Base-by-base conservation (phyloP, 2,113 vertebrate genomes). In the Notothenia coriiceps region DNA sequence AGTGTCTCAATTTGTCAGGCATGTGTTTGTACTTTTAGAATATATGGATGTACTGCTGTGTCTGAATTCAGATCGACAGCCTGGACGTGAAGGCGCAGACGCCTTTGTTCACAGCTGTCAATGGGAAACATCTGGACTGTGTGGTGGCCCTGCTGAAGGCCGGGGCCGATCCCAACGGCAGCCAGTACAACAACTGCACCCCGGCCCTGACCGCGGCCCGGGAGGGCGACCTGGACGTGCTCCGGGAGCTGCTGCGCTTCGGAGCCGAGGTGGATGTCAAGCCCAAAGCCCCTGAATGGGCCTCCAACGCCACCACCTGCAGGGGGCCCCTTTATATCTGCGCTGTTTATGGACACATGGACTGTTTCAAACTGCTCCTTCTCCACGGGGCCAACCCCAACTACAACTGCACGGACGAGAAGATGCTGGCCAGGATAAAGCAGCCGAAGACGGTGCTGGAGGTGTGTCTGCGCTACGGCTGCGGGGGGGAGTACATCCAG, bases 41-140 rank as follows among this genome's bases (percentile, higher is more conserved):
- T 47, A 15, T 40, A 18, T 29, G 22, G 20, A 2, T 46, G 44
- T 40, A 5, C 17, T 77, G 29, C 43, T 81, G 8, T 74, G 65
- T 60, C 46, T 81, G 14, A 43, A 6, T 80, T 25, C 85, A 93
- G 93, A 52, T 98, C 3, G 98, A 99, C 91, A 93, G 95, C 79
- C 92, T 98, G 80, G 97, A 99, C 0, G 95, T 97, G 78, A 99
- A 99, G 86, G 98, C 98, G 3, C 97, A 99, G 93, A 99, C 97
- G 0, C 97, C 98, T 0, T 95, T 99, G 70, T 99, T 99, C 85
- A 95, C 95, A 1, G 97, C 98, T 0, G 97, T 98, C 54, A 97
- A 94, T 61, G 96, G 97, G 0, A 97, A 97, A 52, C 96, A 99
- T 90, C 82, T 94, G 40, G 95, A 96, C 51, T 99, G 98, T 1